Base-by-base conservation (phyloP, 2,797 vertebrate genomes). In the Oreochromis grahami region DNA sequence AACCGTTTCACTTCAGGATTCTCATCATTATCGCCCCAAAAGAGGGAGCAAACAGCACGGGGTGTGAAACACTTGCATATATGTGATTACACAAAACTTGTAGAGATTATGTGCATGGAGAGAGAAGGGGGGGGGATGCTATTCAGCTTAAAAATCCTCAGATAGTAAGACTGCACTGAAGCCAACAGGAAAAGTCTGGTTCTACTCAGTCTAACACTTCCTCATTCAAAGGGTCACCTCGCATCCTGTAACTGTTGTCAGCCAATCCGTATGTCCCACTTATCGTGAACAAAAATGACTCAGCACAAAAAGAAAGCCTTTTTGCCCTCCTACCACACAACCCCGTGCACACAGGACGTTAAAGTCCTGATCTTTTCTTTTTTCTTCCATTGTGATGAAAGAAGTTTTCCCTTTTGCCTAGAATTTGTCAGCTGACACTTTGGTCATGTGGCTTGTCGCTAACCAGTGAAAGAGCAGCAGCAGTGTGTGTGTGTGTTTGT, bases 321-420 rank as follows among this genome's bases (percentile, higher is more conserved):
- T 84, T 55, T 86, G 38, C 34, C 41, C 78, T 74, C 48, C 51
- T 74, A 29, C 53, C 7, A 17, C 38, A 19, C 81, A 81, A 45
- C 14, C 65, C 34, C 56, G 51, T 29, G 45, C 32, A 15, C 70
- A 76, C 76, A 86, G 9, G 76, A 88, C 60, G 77, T 85, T 81
- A 86, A 85, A 86, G 53, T 87, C 81, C 53, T 10, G 55, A 38
- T 63, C 19, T 4, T 79, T 85, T 84, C 90, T 92, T 77, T 85
- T 83, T 81, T 81, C 86, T 85, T 90, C 79, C 79, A 84, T 88
- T 63, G 80, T 86, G 85, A 85, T 93, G 88, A 93, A 92, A 93
- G 83, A 92, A 45, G 79, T 91, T 94, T 95, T 92, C 91, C 92
- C 92, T 93, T 94, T 94, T 91, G 89, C 92, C 93, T 83, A 92